Evolutionary conservation across 2,888 invertebrate genomes (phyloP), one percentile per base, ranked within the genome.

Genomic region (Sinodicranocentrus sp.): DNA sequence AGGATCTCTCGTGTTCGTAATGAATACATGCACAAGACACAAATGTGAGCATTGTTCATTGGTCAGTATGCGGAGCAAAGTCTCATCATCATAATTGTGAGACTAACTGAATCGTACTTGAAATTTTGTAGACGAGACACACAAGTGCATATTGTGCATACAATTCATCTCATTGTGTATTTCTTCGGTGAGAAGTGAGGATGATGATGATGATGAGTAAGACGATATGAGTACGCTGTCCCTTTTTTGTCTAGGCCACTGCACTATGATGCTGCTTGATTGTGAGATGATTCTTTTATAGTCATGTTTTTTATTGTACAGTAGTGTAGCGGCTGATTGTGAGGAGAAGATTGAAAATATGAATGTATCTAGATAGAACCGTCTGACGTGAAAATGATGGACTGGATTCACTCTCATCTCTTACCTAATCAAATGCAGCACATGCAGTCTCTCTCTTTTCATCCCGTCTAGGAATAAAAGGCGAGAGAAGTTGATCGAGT

Each of bases 351-450:
- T n/a, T n/a, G n/a, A n/a, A n/a, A n/a, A n/a, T n/a, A 57, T 5
- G n/a, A 6, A 23, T 21, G 23, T 6, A 52, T 8, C 3, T 6
- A 15, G 5, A 23, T 23, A 10, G n/a, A 19, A 57, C 57, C 21
- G 19, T 57, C 57, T 57, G 57, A 57, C 23, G 63, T 63, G 63
- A 13, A 63, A 33, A 63, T 33, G 63, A 63, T 75, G 63, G 19
- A 63, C 75, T 75, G 61, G 61, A 73, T 73, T 75, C 75, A 19
- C 63, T 63, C 39, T 39, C 25, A 23, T 33, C 59, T 57, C 63
- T 75, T 75, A 63, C 63, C 75, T 63, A 63, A 63, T 63, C 63
- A 72, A 75, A 75, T 75, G 65, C 65, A 65, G 63, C 63, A 75
- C 63, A 75, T 63, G 75, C 63, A 75, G 59, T 25, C 25, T 25